These are phyloP conservation scores for Chloroceryle inda DNA, from an alignment of 2,797 vertebrate species.

Conservation along the genomic window DNA sequence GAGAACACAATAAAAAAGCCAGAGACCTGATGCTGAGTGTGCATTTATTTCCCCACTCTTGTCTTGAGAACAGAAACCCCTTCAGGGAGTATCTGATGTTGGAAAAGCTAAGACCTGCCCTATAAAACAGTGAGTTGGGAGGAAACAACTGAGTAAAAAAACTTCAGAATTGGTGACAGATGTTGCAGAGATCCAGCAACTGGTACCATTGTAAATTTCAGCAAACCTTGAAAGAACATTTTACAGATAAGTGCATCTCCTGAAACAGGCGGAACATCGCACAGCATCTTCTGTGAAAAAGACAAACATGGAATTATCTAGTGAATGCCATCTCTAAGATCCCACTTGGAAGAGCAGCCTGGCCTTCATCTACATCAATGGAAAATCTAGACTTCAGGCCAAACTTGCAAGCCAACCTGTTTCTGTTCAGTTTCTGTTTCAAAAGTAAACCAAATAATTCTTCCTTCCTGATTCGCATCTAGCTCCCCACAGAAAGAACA, in stretches of 20 bases:
- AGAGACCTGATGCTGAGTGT: rapidly evolving
- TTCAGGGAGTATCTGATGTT: neutral
- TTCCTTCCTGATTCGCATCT: neutral
- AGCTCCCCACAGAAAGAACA: neutral
- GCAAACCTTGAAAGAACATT: neutral
- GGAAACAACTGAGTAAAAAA: neutral
- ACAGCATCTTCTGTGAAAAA: neutral
- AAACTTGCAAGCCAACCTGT: neutral
- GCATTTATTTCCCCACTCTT: neutral
- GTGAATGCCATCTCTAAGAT: neutral
- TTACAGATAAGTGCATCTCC: neutral
- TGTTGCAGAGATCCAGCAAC: neutral
- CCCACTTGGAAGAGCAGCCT: neutral
- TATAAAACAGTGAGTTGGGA: neutral
- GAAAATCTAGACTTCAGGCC: neutral
- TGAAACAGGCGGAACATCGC: neutral
- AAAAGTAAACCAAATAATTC: neutral
- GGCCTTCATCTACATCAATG: neutral
- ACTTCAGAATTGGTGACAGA: neutral
- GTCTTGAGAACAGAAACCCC: neutral
- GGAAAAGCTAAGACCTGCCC: neutral
- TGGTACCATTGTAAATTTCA: rapidly evolving
- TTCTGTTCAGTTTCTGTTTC: neutral
- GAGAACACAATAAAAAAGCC: neutral
- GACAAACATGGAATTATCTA: neutral